Conservation (phyloP, 2,888 invertebrate species). For the Yponomeuta sedellus region DNA sequence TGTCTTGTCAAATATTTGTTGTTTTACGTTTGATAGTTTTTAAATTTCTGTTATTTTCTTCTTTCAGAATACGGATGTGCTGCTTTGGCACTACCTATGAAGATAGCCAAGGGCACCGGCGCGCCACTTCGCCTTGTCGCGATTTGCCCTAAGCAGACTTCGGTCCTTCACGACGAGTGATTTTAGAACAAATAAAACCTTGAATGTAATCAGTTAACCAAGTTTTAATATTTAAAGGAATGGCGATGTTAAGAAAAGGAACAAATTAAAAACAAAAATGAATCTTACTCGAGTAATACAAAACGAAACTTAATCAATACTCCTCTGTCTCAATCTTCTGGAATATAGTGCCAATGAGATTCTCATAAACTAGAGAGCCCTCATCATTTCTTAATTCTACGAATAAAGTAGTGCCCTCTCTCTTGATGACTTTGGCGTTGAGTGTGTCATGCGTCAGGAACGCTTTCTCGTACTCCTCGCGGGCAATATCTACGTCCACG, state of each 20-base stretch:
- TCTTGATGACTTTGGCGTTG: slow-evolving; percentile 41
- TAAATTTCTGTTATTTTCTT: neutral
- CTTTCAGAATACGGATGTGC: slow-evolving; percentile 65
- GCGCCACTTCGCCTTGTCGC: slow-evolving; percentile 79
- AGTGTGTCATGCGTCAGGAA: slow-evolving; percentile 54
- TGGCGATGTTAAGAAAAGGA: neutral
- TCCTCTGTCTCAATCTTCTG: neutral
- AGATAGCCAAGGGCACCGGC: slow-evolving; percentile 79
- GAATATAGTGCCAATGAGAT: slow-evolving; percentile 33
- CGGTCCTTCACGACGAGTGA: neutral
- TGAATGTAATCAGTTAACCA: neutral
- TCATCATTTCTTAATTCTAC: slow-evolving; percentile 50
- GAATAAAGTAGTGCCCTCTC: slow-evolving; percentile 31
- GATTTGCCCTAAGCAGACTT: slow-evolving; percentile 48
- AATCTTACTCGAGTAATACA: neutral
- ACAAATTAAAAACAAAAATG: neutral
- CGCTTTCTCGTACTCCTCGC: slow-evolving; percentile 38
- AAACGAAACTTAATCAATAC: neutral
- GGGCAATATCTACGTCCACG: slow-evolving; percentile 39
- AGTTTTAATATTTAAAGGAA: neutral
- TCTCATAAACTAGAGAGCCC: slow-evolving; percentile 42
- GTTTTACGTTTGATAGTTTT: too few species aligned
- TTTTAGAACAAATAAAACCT: neutral
- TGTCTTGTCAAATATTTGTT: too few species aligned
- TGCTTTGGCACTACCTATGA: slow-evolving; percentile 79